Percentiles rank a stretch among this genome's conserved stretches.
phyloP scores from a whole-genome alignment of 2,888 invertebrate species.

The Coelinius sp. region DNA sequence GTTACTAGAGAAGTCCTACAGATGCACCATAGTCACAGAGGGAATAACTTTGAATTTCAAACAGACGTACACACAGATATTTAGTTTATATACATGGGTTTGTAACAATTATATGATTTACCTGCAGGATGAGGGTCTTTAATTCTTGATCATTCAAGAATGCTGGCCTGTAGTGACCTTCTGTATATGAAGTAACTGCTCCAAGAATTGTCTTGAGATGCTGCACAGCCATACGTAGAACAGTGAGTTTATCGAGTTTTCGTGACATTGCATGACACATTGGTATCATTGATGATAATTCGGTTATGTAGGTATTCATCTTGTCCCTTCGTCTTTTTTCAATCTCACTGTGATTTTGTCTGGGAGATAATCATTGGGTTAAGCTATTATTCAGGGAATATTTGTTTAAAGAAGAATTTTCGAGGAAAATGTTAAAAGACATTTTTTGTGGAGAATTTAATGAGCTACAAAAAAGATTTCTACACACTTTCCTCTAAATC shows the following conservation, averaged over 20 bases:
- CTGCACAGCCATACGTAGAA: conserved; percentile 92
- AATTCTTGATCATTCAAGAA: conserved; percentile 90
- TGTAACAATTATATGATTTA: conserved; percentile 57
- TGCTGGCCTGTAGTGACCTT: conserved; percentile 84
- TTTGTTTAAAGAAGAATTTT: too few relatives aligned
- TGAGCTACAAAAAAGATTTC: too few relatives aligned
- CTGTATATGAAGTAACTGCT: conserved; percentile 81
- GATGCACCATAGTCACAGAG: conserved; percentile 44
- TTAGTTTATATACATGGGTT: background rate
- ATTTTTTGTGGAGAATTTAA: too few relatives aligned
- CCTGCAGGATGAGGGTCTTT: conserved; percentile 86
- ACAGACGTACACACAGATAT: background rate
- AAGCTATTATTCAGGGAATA: too few relatives aligned
- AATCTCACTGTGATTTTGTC: conserved; percentile 97
- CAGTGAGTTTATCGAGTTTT: conserved; percentile 93
- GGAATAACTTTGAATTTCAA: conserved; percentile 41
- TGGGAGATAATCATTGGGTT: conserved; percentile 63
- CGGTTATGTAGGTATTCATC: conserved; percentile 96
- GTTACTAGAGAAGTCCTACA: conserved; percentile 39
- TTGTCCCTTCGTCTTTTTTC: conserved; percentile 95
- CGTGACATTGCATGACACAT: conserved; percentile 95
- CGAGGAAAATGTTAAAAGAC: too few relatives aligned
- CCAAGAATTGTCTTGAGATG: conserved; percentile 86
- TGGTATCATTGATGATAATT: conserved; percentile 90
- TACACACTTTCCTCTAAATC: too few relatives aligned